phyloP scores from a whole-genome alignment of 2,888 invertebrate genomes.

The Vanessa cardui region DNA sequence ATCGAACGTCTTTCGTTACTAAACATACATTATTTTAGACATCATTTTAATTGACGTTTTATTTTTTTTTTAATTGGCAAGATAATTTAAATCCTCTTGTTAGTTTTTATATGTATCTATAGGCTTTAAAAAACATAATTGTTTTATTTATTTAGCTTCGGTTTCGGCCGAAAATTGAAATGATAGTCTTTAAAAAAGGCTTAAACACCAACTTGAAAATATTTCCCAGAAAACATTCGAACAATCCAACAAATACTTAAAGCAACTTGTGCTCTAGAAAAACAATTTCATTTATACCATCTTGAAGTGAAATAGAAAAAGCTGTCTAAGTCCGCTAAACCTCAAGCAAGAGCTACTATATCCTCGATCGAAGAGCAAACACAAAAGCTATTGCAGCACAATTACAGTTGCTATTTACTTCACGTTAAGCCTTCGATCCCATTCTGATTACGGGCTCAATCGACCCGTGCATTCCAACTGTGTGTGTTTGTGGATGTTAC shows the following conservation, averaged over 20 bases:
- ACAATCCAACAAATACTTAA: neutral
- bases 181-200: no score
- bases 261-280: neutral
- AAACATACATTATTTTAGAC: no score
- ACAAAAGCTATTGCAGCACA: slow-evolving; percentile 37
- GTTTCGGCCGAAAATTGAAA: no score
- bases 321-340: slow-evolving; percentile 27
- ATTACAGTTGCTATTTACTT: slow-evolving; percentile 53
- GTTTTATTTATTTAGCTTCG: no score
- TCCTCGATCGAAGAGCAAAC: slow-evolving; percentile 30
- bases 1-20: no score
- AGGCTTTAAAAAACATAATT: no score
- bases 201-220: no score
- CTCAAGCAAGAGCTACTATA: slow-evolving; percentile 17
- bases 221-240: neutral
- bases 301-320: slow-evolving; percentile 18
- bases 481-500: neutral
- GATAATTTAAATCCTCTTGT: no score
- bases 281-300: slow-evolving; percentile 15
- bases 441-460: slow-evolving; percentile 46
- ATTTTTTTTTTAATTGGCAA: no score
- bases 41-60: no score
- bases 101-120: no score
- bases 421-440: slow-evolving; percentile 47
- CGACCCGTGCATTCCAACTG: slow-evolving; percentile 36